These are phyloP conservation scores for Macrocentrus cingulum DNA, from an alignment of 1,140 invertebrate species.

Conservation along the genomic window DNA sequence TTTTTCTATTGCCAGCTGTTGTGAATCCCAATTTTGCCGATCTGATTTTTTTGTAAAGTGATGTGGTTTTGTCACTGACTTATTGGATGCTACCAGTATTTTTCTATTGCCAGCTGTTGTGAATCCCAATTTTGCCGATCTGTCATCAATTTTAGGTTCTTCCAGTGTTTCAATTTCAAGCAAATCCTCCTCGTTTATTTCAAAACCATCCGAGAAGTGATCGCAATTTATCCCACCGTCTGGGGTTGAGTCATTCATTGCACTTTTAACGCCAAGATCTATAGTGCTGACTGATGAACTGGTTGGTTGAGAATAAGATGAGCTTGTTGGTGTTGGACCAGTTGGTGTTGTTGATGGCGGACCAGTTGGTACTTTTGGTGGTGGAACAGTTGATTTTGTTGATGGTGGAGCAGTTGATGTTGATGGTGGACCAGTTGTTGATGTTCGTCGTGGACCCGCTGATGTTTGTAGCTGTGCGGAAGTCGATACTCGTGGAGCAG, in stretches of 20 bases:
- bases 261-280: background rate
- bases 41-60: too few relatives aligned
- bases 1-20: constrained; percentile 9
- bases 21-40: background rate
- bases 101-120: constrained; percentile 8
- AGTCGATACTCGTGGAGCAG: too few relatives aligned
- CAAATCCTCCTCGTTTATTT: constrained; percentile 5
- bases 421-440: too few relatives aligned
- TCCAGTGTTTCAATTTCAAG: constrained; percentile 5
- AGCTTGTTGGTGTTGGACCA: background rate
- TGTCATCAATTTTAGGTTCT: constrained; percentile 7
- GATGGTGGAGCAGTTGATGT: too few relatives aligned
- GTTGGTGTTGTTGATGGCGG: background rate
- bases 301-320: background rate
- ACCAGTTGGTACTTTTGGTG: too few relatives aligned
- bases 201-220: background rate
- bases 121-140: background rate
- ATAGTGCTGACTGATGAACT: background rate
- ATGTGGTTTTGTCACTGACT: too few relatives aligned
- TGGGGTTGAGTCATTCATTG: background rate
- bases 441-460: too few relatives aligned
- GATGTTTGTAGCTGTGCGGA: too few relatives aligned
- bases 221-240: background rate
- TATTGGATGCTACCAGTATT: constrained; percentile 6
- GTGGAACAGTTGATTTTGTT: too few relatives aligned